Evolutionary conservation across 2,113 vertebrate species (phyloP), one percentile per base, ranked within the genome.

Genomic region (Lathamus discolor): DNA sequence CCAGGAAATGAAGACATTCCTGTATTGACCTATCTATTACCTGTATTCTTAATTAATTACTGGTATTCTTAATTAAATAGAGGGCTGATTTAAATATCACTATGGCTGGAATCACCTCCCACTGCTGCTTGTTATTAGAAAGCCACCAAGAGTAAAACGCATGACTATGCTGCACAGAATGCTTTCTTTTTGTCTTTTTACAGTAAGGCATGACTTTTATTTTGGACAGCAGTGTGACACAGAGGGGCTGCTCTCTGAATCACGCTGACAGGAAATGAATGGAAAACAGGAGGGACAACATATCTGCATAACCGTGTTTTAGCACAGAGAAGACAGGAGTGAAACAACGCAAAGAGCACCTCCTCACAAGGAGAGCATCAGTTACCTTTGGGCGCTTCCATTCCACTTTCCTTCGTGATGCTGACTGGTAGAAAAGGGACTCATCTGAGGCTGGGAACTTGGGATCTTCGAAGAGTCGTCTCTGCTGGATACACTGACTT

Each of bases 331-430:
- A 48, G 62, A 16, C 18, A 64, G 43, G 19, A 76, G 27, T 29
- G 49, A 35, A 27, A 28, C 17, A 41, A 16, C 8, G 15, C 10
- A n/a, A 73, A 41, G 6, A 61, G 33, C 28, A 22, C 6, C 31
- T 29, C 23, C 19, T 43, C 43, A 28, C 59, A 22, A 67, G 27
- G 17, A 54, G 8, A 37, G 37, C 69, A 35, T 11, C 73, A 66
- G 68, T 98, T 97, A 99, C 99, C 98, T 98, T 95, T 2, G 99
- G 99, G 11, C 99, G 98, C 93, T 98, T 99, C 99, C 99, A 99
- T 77, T 98, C 95, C 74, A 99, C 98, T 9, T 33, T 93, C 19
- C 98, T 97, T 6, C 96, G 95, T 61, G 98, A 97, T 2, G 97
- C 91, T 54, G 97, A 97, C 9, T 96, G 98, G 39, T 97, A 99